These are phyloP conservation scores for Eustalomyia histrio DNA, from an alignment of 2,888 invertebrate genomes.

Conservation along the genomic window DNA sequence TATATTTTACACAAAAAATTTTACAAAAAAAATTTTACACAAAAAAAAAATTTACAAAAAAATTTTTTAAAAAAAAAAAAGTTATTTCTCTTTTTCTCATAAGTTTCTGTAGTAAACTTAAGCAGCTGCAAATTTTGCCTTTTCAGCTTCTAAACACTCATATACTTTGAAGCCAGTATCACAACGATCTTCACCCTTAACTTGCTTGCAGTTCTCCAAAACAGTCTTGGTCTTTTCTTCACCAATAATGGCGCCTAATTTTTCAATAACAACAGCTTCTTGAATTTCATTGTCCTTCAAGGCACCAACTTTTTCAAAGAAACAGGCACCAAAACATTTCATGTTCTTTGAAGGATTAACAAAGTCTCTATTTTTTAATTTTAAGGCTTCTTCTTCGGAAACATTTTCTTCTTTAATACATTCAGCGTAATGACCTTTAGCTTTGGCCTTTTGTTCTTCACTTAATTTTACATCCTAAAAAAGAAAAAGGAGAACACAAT, in stretches of 20 bases:
- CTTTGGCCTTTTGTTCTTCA: constrained; percentile 72
- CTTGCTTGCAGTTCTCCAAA: constrained; percentile 47
- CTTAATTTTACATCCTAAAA: constrained; percentile 67
- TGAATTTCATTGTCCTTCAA: constrained; percentile 72
- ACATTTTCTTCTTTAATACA: constrained; percentile 69
- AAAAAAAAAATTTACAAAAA: no score
- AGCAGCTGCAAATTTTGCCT: constrained; percentile 40
- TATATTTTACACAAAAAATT: no score
- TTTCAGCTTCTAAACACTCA: constrained; percentile 69
- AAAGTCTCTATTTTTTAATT: constrained; percentile 70
- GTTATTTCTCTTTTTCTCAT: no score
- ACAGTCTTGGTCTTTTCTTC: constrained; percentile 70
- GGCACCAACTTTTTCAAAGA: constrained; percentile 74
- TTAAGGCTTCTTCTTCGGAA: constrained; percentile 68
- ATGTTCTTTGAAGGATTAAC: constrained; percentile 68
- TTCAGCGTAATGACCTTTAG: constrained; percentile 66
- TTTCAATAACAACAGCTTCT: constrained; percentile 65
- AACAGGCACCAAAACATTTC: constrained; percentile 76
- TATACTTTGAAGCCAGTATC: constrained; percentile 71
- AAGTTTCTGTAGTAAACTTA: neutral
- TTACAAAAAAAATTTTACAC: no score
- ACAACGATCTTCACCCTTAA: constrained; percentile 71
- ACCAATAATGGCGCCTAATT: constrained; percentile 70
- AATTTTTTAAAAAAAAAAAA: no score
- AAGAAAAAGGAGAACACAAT: neutral